These are phyloP conservation scores for Holacanthus passer DNA, from an alignment of 2,113 vertebrate species.

Conservation along the genomic window DNA sequence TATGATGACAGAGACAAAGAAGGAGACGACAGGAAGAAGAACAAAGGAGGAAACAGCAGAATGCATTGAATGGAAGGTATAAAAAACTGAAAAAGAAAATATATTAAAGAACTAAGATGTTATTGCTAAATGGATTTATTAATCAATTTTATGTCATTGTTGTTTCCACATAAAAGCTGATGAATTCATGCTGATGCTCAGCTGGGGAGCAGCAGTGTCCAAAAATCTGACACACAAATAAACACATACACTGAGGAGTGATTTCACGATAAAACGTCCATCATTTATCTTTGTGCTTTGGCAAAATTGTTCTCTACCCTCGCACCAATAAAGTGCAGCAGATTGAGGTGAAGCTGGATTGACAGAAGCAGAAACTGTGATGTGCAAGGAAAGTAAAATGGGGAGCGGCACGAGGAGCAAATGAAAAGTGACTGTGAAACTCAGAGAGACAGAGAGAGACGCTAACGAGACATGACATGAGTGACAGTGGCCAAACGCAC, in stretches of 20 bases:
- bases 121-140: neutral
- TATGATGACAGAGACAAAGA: slow-evolving; percentile 5
- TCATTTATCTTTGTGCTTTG: slow-evolving; percentile 8
- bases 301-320: slow-evolving; percentile 35
- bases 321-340: slow-evolving; percentile 5
- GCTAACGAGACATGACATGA: slow-evolving; percentile 49
- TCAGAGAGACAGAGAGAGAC: slow-evolving; percentile 30
- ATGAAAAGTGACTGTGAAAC: slow-evolving; percentile 67
- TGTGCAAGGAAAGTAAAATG: slow-evolving; percentile 17
- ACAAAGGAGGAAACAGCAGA: neutral
- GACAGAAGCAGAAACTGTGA: slow-evolving; percentile 45
- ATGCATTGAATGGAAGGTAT: neutral
- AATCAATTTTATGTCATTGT: neutral
- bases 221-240: neutral
- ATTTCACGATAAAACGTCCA: slow-evolving; percentile 27
- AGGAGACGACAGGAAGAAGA: neutral
- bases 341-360: slow-evolving; percentile 34
- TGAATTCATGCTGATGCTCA: neutral
- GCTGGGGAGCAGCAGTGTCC: neutral
- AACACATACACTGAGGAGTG: neutral
- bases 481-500: slow-evolving; percentile 40
- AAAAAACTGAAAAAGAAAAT: neutral
- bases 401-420: slow-evolving; percentile 41
- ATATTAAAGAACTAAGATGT: neutral
- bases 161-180: neutral